Evolutionary conservation across 2,113 vertebrate species (phyloP).

Genomic region (Motacilla tschutschensis): DNA sequence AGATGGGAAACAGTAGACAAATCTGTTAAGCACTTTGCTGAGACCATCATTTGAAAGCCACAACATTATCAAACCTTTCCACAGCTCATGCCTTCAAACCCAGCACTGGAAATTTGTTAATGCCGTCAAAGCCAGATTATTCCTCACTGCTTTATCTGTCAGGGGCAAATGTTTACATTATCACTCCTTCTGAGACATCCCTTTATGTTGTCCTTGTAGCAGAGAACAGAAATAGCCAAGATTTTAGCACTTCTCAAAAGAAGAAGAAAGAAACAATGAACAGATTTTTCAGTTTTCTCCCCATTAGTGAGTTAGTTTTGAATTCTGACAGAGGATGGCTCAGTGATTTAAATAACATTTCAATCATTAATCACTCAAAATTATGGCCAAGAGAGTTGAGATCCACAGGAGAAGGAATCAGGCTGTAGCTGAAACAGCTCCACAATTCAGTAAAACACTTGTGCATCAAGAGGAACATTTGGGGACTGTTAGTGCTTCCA

Average conservation of each 20-base stretch:
- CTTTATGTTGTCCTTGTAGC: not conserved
- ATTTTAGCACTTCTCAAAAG: not conserved
- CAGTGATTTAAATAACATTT: constrained; percentile 5
- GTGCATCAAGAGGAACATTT: not conserved
- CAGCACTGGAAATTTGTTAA: constrained; percentile 33
- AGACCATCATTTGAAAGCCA: constrained; percentile 28
- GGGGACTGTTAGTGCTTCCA: not conserved
- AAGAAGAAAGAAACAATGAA: not conserved
- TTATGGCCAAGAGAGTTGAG: not conserved
- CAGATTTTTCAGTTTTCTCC: not conserved
- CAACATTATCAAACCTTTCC: constrained; percentile 51
- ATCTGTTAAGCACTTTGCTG: constrained; percentile 39
- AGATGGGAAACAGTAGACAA: constrained; percentile 26
- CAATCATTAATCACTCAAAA: constrained; percentile 20
- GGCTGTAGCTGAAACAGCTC: not conserved
- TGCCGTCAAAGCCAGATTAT: constrained; percentile 30
- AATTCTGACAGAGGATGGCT: not conserved
- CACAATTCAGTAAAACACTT: not conserved
- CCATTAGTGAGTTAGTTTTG: not conserved
- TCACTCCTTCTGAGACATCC: not conserved
- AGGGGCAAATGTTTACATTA: constrained; percentile 31
- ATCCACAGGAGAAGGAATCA: not conserved
- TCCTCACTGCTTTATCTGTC: constrained; percentile 13
- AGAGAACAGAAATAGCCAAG: not conserved
- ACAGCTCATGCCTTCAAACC: constrained; percentile 19